Percentiles rank a stretch among this genome's conserved stretches.
These are phyloP conservation scores for Lasiurus borealis DNA, from an alignment of 2,113 vertebrate species.

Conservation along the genomic window DNA sequence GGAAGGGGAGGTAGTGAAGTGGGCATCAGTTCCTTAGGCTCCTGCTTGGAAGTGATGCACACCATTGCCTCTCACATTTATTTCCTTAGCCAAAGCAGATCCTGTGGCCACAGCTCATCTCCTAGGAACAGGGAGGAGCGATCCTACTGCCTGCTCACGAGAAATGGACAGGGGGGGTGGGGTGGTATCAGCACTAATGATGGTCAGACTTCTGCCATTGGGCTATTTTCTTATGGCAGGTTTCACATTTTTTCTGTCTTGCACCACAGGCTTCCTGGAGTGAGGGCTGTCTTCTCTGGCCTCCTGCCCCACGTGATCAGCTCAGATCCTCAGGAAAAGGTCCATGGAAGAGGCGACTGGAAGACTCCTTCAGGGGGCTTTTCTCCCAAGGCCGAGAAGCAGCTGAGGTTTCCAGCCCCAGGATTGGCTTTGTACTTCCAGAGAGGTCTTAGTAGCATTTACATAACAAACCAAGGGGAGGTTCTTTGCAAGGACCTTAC, in stretches of 20 bases:
- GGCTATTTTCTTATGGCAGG: not conserved
- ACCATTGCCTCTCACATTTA: not conserved
- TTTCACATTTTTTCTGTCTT: not conserved
- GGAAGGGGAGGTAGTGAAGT: not conserved
- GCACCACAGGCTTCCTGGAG: no score
- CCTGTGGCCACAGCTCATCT: rapidly evolving
- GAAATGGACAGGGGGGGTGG: no score
- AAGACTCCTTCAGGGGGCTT: not conserved
- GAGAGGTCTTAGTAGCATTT: not conserved
- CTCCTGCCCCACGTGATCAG: not conserved
- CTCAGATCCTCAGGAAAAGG: not conserved
- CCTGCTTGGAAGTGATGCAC: not conserved
- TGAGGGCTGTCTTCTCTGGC: no score
- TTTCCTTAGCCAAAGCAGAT: not conserved
- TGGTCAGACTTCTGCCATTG: not conserved
- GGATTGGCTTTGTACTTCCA: not conserved
- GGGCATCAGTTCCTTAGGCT: not conserved
- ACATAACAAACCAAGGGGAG: not conserved
- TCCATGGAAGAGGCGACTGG: not conserved
- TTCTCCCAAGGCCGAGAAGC: not conserved
- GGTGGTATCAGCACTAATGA: not conserved
- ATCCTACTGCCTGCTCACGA: not conserved
- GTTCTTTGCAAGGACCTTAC: not conserved
- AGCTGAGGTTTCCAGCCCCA: not conserved
- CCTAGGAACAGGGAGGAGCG: not conserved